Evolutionary conservation across 2,797 vertebrate genomes (phyloP), one percentile per base, ranked within the genome.

Genomic region (Pangasius sanitwongsei): DNA sequence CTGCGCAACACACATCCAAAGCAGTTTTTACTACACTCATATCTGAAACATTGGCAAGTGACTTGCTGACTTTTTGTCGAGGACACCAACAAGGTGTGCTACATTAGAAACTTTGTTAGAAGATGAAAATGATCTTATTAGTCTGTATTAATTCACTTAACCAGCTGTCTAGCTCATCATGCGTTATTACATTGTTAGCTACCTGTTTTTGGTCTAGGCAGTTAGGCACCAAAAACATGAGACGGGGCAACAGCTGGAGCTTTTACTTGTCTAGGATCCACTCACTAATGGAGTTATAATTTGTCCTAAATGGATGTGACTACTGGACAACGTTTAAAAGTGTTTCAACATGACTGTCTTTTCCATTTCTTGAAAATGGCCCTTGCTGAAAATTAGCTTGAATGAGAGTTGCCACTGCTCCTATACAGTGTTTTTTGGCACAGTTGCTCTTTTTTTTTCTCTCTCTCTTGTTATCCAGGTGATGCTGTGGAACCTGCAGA

Each of bases 401-500:
- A 74, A 23, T 74, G 67, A 23, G 20, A 44, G 20, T n/a, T n/a
- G 18, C 0, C 41, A 20, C 18, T 72, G 5, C 16, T 25, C 7
- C 23, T 44, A 41, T 41, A 34, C 31, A 34, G 69, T 70, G 67
- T 5, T 34, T 61, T n/a, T 16, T 78, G 4, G 9, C 31, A 25
- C 57, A 41, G 12, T 7, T 44, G 7, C 57, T 41, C 31, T 59
- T 9, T 2, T 74, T 28, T 13, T n/a, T 3, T 53, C 11, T 87
- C 18, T 3, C 3, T 53, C 16, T 57, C 34, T 87, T 6, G 3
- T 20, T 23, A 3, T 74, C 16, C 91, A 99, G 99, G 97, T 99
- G 89, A 97, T 98, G 95, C 94, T 99, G 86, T 99, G 99, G 98
- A 97, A 95, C 93, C 94, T 99, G 91, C 97, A 98, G 93, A 99